A percentile compares a stretch with the other conserved stretches of the same genome.
Conservation (phyloP, 1,140 invertebrate genomes). For the Latrodectus geometricus region DNA sequence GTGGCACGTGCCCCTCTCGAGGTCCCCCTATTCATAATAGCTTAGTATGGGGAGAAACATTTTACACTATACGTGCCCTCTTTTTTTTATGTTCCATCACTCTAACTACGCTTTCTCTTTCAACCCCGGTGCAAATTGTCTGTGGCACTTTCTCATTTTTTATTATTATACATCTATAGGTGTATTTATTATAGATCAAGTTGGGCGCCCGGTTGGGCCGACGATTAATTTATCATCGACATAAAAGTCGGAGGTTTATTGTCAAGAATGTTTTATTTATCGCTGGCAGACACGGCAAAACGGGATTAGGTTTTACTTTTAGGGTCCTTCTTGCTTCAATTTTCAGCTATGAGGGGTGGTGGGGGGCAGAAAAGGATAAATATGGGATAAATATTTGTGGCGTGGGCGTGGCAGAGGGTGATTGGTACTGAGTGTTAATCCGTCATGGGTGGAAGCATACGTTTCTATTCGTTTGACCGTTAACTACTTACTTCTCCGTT, state of each 20-base stretch:
- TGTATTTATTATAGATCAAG: neutral
- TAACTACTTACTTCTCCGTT: neutral
- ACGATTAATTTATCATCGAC: constrained; percentile 52
- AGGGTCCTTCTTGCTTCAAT: neutral
- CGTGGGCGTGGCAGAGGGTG: neutral
- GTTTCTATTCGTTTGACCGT: neutral
- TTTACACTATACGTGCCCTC: neutral
- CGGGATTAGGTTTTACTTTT: neutral
- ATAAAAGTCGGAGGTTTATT: constrained; percentile 38
- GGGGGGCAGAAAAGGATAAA: neutral
- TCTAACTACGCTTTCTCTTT: neutral
- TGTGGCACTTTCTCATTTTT: constrained; percentile 16
- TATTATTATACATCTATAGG: constrained; percentile 17
- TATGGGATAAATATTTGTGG: neutral
- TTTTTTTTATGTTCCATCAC: neutral
- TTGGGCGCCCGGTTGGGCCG: constrained; percentile 12
- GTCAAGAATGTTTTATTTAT: constrained; percentile 5
- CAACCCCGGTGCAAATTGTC: neutral
- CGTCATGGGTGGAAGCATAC: neutral
- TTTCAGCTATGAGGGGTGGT: neutral
- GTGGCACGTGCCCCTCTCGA: constrained; percentile 3
- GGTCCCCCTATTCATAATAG: neutral
- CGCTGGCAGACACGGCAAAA: neutral
- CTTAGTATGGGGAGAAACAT: neutral
- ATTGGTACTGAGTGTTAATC: constrained; percentile 5